Conservation (phyloP, 2,888 invertebrate species). For the Parnassius mnemosyne region DNA sequence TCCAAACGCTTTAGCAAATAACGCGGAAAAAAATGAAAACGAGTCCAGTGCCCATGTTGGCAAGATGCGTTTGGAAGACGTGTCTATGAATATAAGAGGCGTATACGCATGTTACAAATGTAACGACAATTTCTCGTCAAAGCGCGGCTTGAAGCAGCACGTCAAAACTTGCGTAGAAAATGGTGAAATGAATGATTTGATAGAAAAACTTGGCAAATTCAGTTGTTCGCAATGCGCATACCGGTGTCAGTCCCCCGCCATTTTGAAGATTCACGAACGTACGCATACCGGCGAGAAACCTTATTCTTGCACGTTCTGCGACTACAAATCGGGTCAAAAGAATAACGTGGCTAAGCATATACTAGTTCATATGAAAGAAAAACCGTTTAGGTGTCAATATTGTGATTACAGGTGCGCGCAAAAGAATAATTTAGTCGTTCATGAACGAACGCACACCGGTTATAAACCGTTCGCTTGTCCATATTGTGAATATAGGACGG, state of each 20-base stretch:
- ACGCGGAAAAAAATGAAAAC: slow-evolving; percentile 42
- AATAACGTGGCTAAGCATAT: slow-evolving; percentile 78
- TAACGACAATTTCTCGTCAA: slow-evolving; percentile 61
- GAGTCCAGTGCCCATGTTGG: slow-evolving; percentile 41
- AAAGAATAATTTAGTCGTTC: slow-evolving; percentile 74
- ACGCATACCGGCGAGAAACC: slow-evolving; percentile 75
- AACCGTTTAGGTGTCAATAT: slow-evolving; percentile 72
- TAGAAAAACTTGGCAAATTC: slow-evolving; percentile 65
- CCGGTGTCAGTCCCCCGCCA: slow-evolving; percentile 73
- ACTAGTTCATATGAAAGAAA: slow-evolving; percentile 75
- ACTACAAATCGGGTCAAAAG: slow-evolving; percentile 75
- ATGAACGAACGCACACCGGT: slow-evolving; percentile 75
- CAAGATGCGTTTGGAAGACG: slow-evolving; percentile 50
- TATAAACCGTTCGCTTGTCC: slow-evolving; percentile 75
- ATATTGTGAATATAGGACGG: slow-evolving; percentile 72
- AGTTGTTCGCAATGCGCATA: slow-evolving; percentile 68
- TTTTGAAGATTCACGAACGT: slow-evolving; percentile 73
- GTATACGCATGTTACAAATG: slow-evolving; percentile 69
- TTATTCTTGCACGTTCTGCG: slow-evolving; percentile 70
- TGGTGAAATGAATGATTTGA: slow-evolving; percentile 34
- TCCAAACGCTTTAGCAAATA: slow-evolving; percentile 31
- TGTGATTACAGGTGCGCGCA: slow-evolving; percentile 76
- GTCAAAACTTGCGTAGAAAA: slow-evolving; percentile 52
- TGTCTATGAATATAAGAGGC: slow-evolving; percentile 61
- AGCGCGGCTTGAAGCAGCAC: slow-evolving; percentile 64